Evolutionary conservation across 1,140 invertebrate genomes (phyloP).

Genomic region (Pachyrhynchus sulphureomaculatus): DNA sequence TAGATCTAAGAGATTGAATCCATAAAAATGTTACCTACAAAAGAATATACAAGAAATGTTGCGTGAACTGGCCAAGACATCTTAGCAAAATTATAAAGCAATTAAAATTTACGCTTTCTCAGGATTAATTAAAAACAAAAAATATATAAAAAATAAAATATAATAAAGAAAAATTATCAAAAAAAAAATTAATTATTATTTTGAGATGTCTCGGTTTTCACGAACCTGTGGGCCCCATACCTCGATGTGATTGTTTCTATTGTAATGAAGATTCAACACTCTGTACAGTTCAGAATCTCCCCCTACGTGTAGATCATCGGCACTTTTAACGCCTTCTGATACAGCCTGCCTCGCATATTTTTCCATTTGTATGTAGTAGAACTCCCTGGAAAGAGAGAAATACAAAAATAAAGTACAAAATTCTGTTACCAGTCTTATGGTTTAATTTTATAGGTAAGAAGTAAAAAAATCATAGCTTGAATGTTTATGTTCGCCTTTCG

Average conservation of each 20-base stretch:
- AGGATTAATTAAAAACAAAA: not conserved
- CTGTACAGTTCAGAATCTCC: conserved; percentile 96
- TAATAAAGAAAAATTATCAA: conserved; percentile 1
- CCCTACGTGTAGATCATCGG: conserved; percentile 90
- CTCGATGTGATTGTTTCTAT: conserved; percentile 99
- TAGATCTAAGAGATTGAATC: too few relatives aligned
- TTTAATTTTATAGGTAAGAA: too few relatives aligned
- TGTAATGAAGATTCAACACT: conserved; percentile 98
- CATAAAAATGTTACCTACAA: too few relatives aligned
- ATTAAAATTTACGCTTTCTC: not conserved
- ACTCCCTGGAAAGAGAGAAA: conserved; percentile 79
- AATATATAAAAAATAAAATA: not conserved
- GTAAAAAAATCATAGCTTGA: too few relatives aligned
- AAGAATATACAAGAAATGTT: not conserved
- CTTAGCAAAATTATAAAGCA: not conserved
- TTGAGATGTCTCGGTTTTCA: conserved; percentile 48
- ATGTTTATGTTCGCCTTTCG: too few relatives aligned
- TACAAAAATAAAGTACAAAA: too few relatives aligned
- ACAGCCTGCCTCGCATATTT: conserved; percentile 98
- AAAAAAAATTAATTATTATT: conserved; percentile 13
- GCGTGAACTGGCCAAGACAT: conserved; percentile 17
- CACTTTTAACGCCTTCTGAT: conserved; percentile 91
- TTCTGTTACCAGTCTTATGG: not conserved
- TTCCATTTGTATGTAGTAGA: conserved; percentile 99
- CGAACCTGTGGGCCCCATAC: conserved; percentile 73